Percentiles rank a stretch among this genome's conserved stretches.
These are phyloP conservation scores for Oasisia sp. DNA, from an alignment of 2,888 invertebrate species.

Conservation along the genomic window DNA sequence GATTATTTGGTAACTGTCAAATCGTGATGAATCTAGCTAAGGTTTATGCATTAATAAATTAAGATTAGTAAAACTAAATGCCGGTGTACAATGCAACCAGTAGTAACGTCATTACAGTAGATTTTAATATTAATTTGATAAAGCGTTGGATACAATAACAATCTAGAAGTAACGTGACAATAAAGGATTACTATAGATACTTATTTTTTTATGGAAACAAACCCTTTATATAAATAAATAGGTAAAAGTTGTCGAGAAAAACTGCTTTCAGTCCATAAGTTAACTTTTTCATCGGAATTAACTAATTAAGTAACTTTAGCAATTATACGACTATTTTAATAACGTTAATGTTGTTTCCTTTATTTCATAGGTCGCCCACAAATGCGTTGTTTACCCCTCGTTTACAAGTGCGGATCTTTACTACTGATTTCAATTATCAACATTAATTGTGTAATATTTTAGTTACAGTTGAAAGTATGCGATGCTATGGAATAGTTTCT, in stretches of 20 bases:
- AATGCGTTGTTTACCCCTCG: neutral
- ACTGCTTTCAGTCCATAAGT: neutral
- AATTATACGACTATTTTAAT: neutral
- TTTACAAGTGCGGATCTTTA: neutral
- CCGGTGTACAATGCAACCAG: too few relatives aligned
- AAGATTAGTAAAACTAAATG: too few relatives aligned
- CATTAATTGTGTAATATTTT: neutral
- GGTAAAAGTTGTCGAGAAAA: neutral
- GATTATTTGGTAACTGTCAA: too few relatives aligned
- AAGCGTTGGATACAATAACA: too few relatives aligned
- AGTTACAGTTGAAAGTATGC: neutral
- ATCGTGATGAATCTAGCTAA: too few relatives aligned
- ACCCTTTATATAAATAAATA: neutral
- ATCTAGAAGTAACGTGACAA: too few relatives aligned
- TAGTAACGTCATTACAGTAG: too few relatives aligned
- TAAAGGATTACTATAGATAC: too few relatives aligned
- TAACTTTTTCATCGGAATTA: neutral
- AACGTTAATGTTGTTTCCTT: neutral
- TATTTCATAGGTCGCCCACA: neutral
- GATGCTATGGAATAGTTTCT: neutral
- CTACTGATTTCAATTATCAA: neutral
- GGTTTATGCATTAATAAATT: too few relatives aligned
- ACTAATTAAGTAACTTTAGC: neutral
- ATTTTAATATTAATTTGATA: too few relatives aligned
- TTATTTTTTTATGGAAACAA: too few relatives aligned